These are phyloP conservation scores for Drusus annulatus DNA, from an alignment of 1,140 invertebrate species.

Conservation along the genomic window DNA sequence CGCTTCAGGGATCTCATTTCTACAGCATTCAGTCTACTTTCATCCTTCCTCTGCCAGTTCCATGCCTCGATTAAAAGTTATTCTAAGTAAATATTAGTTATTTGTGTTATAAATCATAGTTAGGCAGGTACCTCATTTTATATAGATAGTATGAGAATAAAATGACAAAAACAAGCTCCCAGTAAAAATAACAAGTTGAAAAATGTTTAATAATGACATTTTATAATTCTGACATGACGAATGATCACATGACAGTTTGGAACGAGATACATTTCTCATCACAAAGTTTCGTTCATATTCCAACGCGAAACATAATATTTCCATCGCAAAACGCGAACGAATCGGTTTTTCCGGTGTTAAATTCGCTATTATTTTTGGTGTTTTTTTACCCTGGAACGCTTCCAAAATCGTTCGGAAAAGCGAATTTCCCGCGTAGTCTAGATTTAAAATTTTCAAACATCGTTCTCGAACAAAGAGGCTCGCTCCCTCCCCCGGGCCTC, in stretches of 20 bases:
- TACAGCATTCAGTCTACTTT: too few relatives aligned
- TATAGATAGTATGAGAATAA: too few relatives aligned
- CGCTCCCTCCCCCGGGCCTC: conserved; percentile 23
- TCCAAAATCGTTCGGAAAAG: conserved; percentile 15
- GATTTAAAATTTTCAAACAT: not conserved
- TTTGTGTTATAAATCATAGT: too few relatives aligned
- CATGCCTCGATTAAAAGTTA: too few relatives aligned
- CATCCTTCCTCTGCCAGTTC: too few relatives aligned
- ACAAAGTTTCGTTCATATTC: not conserved
- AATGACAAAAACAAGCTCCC: too few relatives aligned
- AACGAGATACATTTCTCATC: not conserved
- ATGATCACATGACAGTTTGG: not conserved
- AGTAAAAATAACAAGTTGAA: not conserved
- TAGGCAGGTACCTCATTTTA: too few relatives aligned
- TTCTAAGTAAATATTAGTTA: too few relatives aligned
- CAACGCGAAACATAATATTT: conserved; percentile 13
- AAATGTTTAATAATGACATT: not conserved
- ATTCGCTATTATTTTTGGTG: not conserved
- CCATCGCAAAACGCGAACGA: not conserved
- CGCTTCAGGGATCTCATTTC: too few relatives aligned
- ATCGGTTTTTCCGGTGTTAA: conserved; percentile 5
- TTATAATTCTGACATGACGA: not conserved
- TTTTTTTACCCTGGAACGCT: not conserved
- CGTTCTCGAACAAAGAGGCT: conserved; percentile 22
- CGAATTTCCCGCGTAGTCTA: not conserved